Conservation (phyloP, 2,113 vertebrate species). For the Cyanoliseus patagonus region DNA sequence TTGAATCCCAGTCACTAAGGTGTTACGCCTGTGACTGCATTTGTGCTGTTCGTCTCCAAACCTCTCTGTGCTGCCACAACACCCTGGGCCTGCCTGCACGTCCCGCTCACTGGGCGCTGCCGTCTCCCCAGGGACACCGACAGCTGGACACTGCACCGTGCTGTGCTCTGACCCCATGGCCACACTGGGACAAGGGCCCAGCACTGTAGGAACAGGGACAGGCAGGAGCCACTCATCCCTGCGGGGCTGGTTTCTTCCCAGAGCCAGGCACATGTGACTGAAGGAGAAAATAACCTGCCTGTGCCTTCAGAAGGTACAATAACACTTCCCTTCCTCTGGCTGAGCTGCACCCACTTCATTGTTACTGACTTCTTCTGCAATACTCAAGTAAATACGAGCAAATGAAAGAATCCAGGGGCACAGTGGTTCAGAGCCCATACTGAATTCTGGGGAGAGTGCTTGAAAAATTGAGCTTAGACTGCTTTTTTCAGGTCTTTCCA, state of each 20-base stretch:
- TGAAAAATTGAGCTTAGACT: neutral
- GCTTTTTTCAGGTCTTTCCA: neutral
- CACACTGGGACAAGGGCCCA: neutral
- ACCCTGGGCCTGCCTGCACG: accelerated
- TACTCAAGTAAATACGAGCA: neutral
- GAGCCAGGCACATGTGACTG: neutral
- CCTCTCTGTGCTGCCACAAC: neutral
- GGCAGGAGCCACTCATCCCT: accelerated
- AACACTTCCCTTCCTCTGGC: neutral
- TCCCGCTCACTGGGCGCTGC: accelerated
- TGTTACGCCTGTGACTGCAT: neutral
- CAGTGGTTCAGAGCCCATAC: neutral
- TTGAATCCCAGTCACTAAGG: neutral
- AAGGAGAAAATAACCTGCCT: neutral
- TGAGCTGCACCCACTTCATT: neutral
- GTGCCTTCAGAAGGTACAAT: neutral
- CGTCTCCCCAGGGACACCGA: neutral
- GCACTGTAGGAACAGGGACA: neutral
- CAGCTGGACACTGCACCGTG: accelerated
- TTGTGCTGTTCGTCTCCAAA: neutral
- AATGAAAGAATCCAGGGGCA: neutral
- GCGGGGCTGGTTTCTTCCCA: neutral
- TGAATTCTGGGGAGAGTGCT: neutral
- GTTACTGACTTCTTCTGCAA: neutral
- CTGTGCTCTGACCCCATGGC: neutral